These are phyloP conservation scores for Trinorchestia longiramus DNA, from an alignment of 1,140 invertebrate genomes.

Conservation along the genomic window DNA sequence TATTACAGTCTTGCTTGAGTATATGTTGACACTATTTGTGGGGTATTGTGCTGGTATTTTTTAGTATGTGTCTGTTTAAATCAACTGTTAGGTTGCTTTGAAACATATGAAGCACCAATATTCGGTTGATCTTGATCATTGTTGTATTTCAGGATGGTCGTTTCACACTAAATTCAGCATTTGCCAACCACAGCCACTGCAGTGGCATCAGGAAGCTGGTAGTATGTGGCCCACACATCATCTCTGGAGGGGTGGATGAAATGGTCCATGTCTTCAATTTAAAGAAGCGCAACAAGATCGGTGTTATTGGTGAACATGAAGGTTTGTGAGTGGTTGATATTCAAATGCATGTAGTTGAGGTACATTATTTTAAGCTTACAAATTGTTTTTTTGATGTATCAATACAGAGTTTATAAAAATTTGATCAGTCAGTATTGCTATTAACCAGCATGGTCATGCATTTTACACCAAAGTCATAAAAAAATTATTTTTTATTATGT, in stretches of 20 bases:
- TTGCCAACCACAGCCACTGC: conserved; percentile 90
- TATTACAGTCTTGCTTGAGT: too few relatives aligned
- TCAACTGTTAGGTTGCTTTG: too few relatives aligned
- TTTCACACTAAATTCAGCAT: conserved; percentile 77
- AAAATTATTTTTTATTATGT: too few relatives aligned
- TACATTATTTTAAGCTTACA: neutral
- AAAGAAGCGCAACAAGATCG: conserved; percentile 80
- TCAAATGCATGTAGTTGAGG: neutral
- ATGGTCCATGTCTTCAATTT: conserved; percentile 88
- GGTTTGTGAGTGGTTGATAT: conserved; percentile 71
- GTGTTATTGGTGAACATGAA: conserved; percentile 83
- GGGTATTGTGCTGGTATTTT: too few relatives aligned
- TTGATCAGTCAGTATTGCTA: too few relatives aligned
- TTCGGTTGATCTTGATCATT: neutral
- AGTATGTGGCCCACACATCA: conserved; percentile 80
- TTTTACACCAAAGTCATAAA: too few relatives aligned
- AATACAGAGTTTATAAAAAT: too few relatives aligned
- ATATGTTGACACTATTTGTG: too few relatives aligned
- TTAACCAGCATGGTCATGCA: too few relatives aligned
- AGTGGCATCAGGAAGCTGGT: conserved; percentile 83
- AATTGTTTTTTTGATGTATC: too few relatives aligned
- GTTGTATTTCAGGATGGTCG: conserved; percentile 69
- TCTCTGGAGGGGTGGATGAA: conserved; percentile 91
- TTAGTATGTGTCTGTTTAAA: too few relatives aligned
- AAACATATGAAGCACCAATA: neutral